These are phyloP conservation scores for Bucco capensis DNA, from an alignment of 2,113 vertebrate genomes.

Conservation along the genomic window DNA sequence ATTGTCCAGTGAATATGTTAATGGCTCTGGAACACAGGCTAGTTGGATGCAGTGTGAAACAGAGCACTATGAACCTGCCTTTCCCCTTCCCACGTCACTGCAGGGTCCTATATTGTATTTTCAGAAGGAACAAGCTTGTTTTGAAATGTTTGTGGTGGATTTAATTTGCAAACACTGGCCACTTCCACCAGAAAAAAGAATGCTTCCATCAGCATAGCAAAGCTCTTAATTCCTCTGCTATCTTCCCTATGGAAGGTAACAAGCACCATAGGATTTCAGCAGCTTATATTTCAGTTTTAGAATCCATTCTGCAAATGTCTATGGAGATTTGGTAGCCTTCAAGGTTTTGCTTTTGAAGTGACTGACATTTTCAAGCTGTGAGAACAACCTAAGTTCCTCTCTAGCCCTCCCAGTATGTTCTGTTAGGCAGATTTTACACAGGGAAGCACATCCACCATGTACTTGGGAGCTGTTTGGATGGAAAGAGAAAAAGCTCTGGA, in stretches of 20 bases:
- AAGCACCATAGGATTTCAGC: not conserved
- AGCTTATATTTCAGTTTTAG: conserved; percentile 42
- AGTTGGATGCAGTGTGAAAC: not conserved
- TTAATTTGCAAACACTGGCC: conserved; percentile 11
- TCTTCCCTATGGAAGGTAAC: not conserved
- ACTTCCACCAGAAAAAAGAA: not conserved
- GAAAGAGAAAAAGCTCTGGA: conserved; percentile 66
- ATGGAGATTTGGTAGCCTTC: conserved; percentile 24
- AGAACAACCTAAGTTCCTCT: conserved; percentile 19
- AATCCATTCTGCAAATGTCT: conserved; percentile 31
- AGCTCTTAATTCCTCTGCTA: not conserved
- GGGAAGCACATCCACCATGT: not conserved
- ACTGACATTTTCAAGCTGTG: not conserved
- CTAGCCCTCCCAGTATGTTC: not conserved
- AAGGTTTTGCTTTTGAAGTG: not conserved
- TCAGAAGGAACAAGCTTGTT: not conserved
- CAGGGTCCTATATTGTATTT: not conserved
- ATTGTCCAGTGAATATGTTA: not conserved
- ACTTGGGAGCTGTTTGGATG: conserved; percentile 27
- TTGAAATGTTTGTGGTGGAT: not conserved
- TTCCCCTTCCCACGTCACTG: not conserved
- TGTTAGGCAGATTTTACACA: not conserved
- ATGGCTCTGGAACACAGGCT: not conserved
- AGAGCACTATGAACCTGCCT: not conserved
- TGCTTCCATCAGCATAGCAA: not conserved